A percentile compares a stretch with the other conserved stretches of the same genome.
Conservation (phyloP, 1,140 invertebrate genomes). For the Halyomorpha halys region DNA sequence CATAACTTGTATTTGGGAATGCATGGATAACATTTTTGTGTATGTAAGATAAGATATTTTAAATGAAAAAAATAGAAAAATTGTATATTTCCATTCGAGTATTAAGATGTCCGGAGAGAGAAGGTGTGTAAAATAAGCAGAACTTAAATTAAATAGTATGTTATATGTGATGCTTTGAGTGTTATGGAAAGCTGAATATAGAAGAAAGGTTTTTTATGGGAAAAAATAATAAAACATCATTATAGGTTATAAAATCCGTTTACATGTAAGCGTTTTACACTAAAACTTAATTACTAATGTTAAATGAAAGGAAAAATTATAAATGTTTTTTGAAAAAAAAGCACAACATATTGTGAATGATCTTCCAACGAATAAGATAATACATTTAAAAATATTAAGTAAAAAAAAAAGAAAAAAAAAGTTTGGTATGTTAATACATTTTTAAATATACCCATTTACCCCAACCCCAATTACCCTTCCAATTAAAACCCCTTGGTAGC, state of each 20-base stretch:
- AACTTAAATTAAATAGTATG: conserved; percentile 19
- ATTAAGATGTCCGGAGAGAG: conserved; percentile 10
- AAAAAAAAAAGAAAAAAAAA: conserved; percentile 13
- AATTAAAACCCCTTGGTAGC: background rate
- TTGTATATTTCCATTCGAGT: conserved; percentile 22
- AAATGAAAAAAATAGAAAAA: conserved; percentile 9
- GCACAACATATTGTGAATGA: background rate
- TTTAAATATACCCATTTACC: conserved; percentile 5
- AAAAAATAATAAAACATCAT: conserved; percentile 10
- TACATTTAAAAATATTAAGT: background rate
- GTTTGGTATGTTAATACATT: conserved; percentile 18
- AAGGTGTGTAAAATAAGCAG: conserved; percentile 19
- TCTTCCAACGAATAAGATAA: conserved; percentile 20
- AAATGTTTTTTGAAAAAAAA: conserved; percentile 2
- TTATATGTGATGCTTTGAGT: conserved; percentile 25
- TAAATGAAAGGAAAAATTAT: conserved; percentile 1
- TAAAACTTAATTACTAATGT: conserved; percentile 1
- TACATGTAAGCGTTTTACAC: conserved; percentile 7
- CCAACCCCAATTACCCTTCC: background rate
- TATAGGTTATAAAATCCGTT: conserved; percentile 4
- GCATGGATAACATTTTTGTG: conserved; percentile 20
- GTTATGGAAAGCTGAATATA: conserved; percentile 13
- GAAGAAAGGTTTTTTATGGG: conserved; percentile 10
- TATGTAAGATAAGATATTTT: conserved; percentile 16
- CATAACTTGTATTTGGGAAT: conserved; percentile 20